phyloP scores from a whole-genome alignment of 2,888 invertebrate species.

The Lasioglossum villosulum region DNA sequence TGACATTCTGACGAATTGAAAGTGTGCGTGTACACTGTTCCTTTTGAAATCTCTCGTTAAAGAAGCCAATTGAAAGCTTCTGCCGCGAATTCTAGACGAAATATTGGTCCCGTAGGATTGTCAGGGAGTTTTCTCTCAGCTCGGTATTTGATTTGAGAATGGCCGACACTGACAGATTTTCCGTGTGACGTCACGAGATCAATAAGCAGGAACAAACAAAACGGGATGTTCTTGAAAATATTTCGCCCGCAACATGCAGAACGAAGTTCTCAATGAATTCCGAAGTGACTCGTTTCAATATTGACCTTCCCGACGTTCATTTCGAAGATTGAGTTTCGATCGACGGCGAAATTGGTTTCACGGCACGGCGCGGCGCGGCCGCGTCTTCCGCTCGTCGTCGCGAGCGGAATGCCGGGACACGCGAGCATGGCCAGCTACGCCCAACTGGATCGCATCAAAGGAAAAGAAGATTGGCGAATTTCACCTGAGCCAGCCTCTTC shows the following conservation, averaged over 20 bases:
- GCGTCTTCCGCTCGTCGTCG: not conserved
- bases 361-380: not conserved
- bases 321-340: conserved; percentile 59
- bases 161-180: not conserved
- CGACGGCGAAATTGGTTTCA: conserved; percentile 48
- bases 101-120: not conserved
- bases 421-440: conserved; percentile 34
- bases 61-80: not conserved
- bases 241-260: conserved; percentile 4
- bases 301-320: conserved; percentile 55
- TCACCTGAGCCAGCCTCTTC: conserved; percentile 42
- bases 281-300: conserved; percentile 45
- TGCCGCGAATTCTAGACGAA: not conserved
- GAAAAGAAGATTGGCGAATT: conserved; percentile 55
- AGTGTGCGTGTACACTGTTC: no score
- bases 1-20: no score
- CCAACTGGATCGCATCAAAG: conserved; percentile 50
- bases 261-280: conserved; percentile 38
- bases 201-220: not conserved
- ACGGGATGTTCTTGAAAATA: conserved; percentile 24
- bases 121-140: not conserved
- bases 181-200: not conserved
- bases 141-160: not conserved
- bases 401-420: conserved; percentile 33
- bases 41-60: not conserved